Evolutionary conservation across 2,113 vertebrate species (phyloP).

Genomic region (Campylomormyrus tamandua): DNA sequence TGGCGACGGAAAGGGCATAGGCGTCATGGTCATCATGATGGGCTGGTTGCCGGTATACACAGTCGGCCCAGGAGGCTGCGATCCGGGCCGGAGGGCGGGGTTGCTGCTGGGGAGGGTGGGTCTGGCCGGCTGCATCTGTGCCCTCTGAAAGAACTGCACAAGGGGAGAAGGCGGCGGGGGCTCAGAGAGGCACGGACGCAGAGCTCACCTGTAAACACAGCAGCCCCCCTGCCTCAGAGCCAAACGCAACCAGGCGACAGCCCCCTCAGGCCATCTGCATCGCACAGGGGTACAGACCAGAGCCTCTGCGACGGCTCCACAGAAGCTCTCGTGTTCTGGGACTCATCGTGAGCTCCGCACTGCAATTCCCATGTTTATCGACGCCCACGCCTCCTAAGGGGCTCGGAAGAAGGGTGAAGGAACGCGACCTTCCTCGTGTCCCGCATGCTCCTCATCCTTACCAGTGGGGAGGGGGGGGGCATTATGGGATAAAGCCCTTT

Average conservation of each 20-base stretch:
- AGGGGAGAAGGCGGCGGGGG: conserved; percentile 20
- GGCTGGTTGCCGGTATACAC: conserved; percentile 88
- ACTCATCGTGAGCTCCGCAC: neutral
- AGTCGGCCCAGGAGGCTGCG: conserved; percentile 74
- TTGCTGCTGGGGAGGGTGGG: conserved; percentile 81
- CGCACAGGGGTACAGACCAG: neutral
- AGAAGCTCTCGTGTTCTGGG: neutral
- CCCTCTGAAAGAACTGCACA: conserved; percentile 88
- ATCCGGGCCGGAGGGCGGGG: conserved; percentile 81
- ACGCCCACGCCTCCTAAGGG: neutral
- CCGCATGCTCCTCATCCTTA: neutral
- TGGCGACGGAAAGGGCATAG: conserved; percentile 90
- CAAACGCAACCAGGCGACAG: neutral
- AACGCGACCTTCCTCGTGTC: neutral
- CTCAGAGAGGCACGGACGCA: neutral
- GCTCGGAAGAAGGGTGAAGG: neutral
- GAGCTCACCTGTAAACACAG: neutral
- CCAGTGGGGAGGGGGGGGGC: neutral
- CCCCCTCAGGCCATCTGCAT: neutral
- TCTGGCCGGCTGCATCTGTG: conserved; percentile 86
- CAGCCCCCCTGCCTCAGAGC: neutral
- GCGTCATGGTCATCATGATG: conserved; percentile 93
- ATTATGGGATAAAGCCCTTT: neutral
- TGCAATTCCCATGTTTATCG: no score
- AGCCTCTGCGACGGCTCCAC: neutral